These are phyloP conservation scores for Nycticorax nycticorax DNA, from an alignment of 2,113 vertebrate species.

Conservation along the genomic window DNA sequence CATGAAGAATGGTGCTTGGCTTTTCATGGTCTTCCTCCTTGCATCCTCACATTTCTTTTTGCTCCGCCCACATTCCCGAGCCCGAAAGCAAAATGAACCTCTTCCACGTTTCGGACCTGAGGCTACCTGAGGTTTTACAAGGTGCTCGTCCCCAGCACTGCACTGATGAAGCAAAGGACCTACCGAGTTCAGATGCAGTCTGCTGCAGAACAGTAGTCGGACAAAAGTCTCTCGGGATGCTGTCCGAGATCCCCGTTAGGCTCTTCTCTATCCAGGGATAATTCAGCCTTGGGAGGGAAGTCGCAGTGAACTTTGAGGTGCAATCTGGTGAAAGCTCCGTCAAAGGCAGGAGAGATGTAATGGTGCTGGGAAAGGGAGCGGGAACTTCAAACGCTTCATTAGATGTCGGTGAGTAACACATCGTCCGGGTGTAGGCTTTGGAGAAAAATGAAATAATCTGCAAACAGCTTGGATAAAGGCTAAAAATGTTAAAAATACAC, in stretches of 20 bases:
- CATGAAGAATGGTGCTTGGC: not conserved
- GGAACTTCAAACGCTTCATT: not conserved
- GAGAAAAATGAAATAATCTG: conserved; percentile 62
- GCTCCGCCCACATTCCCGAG: not conserved
- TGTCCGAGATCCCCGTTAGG: not conserved
- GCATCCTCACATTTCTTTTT: not conserved
- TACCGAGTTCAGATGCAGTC: not conserved
- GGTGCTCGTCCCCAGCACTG: not conserved
- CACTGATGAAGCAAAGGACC: not conserved
- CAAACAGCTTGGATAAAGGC: conserved; percentile 42
- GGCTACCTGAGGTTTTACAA: not conserved
- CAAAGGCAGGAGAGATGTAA: not conserved
- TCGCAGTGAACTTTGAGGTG: not conserved
- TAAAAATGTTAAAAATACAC: conserved; percentile 48
- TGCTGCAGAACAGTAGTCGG: conserved; percentile 21
- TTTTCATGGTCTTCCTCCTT: not conserved
- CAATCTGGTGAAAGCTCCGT: not conserved
- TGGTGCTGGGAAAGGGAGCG: not conserved
- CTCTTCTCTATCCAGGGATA: conserved; percentile 17
- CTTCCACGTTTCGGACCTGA: not conserved
- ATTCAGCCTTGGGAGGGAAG: conserved; percentile 18
- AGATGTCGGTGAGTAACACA: not conserved
- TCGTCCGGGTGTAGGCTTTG: conserved; percentile 36
- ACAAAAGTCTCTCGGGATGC: not conserved
- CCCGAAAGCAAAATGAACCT: not conserved